These are phyloP conservation scores for Rhagonycha lutea DNA, from an alignment of 2,888 invertebrate genomes.

Conservation along the genomic window DNA sequence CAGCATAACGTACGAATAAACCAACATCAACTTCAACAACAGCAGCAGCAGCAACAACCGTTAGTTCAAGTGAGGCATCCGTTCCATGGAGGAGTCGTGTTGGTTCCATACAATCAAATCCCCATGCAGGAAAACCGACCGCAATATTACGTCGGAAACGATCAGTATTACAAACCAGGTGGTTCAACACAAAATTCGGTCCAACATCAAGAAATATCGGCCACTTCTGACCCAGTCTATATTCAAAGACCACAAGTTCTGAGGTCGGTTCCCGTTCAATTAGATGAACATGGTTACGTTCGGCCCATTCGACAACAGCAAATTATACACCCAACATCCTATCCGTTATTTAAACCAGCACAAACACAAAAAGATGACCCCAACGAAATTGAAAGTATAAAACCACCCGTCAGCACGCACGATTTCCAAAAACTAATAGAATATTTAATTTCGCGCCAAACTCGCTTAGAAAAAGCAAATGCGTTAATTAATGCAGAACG, in stretches of 20 bases:
- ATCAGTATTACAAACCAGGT: constrained; percentile 41
- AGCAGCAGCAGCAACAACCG: constrained; percentile 46
- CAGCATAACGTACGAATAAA: constrained; percentile 52
- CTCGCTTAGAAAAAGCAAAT: constrained; percentile 62
- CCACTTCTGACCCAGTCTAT: constrained; percentile 38
- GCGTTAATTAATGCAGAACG: constrained; percentile 52
- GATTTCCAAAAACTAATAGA: constrained; percentile 72
- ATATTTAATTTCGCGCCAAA: constrained; percentile 67
- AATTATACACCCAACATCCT: constrained; percentile 37
- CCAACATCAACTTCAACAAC: constrained; percentile 56
- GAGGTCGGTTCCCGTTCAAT: constrained; percentile 50
- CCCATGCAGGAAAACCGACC: constrained; percentile 18
- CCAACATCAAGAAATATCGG: constrained; percentile 46
- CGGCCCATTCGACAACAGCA: constrained; percentile 42
- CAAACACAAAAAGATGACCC: constrained; percentile 38
- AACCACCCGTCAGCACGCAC: constrained; percentile 71
- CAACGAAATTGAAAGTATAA: constrained; percentile 63
- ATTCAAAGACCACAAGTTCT: constrained; percentile 39
- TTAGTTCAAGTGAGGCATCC: constrained; percentile 56
- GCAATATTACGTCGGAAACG: constrained; percentile 23
- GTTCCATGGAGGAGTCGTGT: constrained; percentile 47
- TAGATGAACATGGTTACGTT: constrained; percentile 50
- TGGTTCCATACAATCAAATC: constrained; percentile 49
- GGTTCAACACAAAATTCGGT: constrained; percentile 48
- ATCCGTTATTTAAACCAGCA: constrained; percentile 40